Evolutionary conservation across 1,140 invertebrate genomes (phyloP).

Genomic region (Heliconius melpomene): DNA sequence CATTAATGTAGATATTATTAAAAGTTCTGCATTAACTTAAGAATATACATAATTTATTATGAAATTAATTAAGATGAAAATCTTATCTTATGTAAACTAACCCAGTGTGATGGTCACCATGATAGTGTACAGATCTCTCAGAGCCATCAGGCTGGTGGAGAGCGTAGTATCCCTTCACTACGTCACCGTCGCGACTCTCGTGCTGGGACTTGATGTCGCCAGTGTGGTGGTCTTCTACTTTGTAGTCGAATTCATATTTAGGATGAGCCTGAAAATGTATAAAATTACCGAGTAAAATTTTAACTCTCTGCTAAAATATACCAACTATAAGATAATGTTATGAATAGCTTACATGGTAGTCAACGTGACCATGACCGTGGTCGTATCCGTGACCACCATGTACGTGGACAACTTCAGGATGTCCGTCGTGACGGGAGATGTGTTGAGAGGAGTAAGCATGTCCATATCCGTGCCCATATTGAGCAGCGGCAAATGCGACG

Average conservation of each 20-base stretch:
- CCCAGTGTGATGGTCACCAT: neutral
- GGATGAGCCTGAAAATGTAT: constrained; percentile 36
- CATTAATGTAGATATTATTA: too few relatives aligned
- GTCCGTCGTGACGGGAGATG: constrained; percentile 40
- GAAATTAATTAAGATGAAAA: too few relatives aligned
- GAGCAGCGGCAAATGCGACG: constrained; percentile 19
- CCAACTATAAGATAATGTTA: neutral
- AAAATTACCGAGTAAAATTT: neutral
- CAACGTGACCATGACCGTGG: constrained; percentile 36
- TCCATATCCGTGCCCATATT: constrained; percentile 34
- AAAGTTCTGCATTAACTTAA: too few relatives aligned
- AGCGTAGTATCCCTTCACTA: too few relatives aligned
- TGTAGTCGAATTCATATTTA: constrained; percentile 68
- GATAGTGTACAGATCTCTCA: neutral
- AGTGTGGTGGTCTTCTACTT: constrained; percentile 66
- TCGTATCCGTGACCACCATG: constrained; percentile 24
- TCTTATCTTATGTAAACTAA: too few relatives aligned
- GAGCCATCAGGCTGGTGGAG: too few relatives aligned
- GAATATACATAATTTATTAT: too few relatives aligned
- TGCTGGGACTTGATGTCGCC: constrained; percentile 1
- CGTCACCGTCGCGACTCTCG: too few relatives aligned
- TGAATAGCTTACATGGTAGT: constrained; percentile 53
- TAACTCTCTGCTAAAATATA: neutral
- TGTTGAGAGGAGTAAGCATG: constrained; percentile 37
- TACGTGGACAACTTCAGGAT: constrained; percentile 39